phyloP scores from a whole-genome alignment of 2,888 invertebrate genomes.

The Heliconius ethilla region DNA sequence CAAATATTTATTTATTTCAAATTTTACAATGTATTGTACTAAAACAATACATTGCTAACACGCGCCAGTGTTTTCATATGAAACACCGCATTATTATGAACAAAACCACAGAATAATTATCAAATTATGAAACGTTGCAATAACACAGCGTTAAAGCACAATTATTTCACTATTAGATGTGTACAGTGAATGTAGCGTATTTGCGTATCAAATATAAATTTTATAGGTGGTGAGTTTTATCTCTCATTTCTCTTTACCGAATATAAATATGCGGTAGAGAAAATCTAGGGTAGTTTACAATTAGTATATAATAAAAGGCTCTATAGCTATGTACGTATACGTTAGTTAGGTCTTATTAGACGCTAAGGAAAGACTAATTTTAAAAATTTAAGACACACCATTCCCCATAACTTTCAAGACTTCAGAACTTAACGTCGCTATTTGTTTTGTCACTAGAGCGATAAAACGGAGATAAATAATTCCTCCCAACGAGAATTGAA shows the following conservation, averaged over 20 bases:
- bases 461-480: not conserved
- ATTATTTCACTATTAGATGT: constrained; percentile 16
- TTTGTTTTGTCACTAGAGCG: not conserved
- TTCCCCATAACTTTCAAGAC: not conserved
- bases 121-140: constrained; percentile 16
- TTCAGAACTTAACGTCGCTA: not conserved
- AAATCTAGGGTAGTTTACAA: too few species aligned
- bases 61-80: constrained; percentile 19
- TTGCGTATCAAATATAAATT: not conserved
- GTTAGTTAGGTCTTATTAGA: too few species aligned
- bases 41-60: constrained; percentile 10
- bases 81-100: constrained; percentile 29
- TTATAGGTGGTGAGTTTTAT: not conserved
- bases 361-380: too few species aligned
- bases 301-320: too few species aligned
- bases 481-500: not conserved
- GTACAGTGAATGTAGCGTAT: not conserved
- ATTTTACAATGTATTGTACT: constrained; percentile 6
- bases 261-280: too few species aligned
- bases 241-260: too few species aligned
- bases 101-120: constrained; percentile 28
- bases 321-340: too few species aligned
- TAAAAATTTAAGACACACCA: too few species aligned
- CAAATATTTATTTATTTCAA: constrained; percentile 29
- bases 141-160: not conserved